Evolutionary conservation across 2,113 vertebrate species (phyloP), one percentile per base, ranked within the genome.

Genomic region (Ptilorrhoa leucosticta): DNA sequence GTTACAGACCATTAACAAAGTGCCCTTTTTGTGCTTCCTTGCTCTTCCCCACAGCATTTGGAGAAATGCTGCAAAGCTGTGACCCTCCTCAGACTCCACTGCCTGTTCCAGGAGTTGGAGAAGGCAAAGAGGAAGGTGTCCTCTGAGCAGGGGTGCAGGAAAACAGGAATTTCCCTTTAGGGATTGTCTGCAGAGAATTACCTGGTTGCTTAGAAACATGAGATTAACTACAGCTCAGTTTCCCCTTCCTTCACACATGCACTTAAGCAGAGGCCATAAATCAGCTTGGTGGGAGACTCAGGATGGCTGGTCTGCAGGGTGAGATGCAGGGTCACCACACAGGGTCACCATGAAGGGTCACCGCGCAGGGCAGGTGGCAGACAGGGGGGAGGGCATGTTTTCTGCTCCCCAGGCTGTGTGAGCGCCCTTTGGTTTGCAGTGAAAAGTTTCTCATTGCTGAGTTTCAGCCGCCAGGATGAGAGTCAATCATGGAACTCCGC

Each of bases 131-230:
- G 33, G 22, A 72, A 71, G 42, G 31, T 44, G 23, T 90, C 83
- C 53, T 45, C 23, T 1, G 75, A 86, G 63, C 33, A 83, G 44
- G 17, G 79, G 88, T 60, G 64, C 60, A 90, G 53, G n/a, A 86
- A 89, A 89, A 78, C 65, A 87, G 88, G 90, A 96, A 92, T 90
- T 95, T 84, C 88, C 86, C 90, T 92, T 68, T 54, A 89, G 94
- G 60, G 57, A 92, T 30, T 4, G 9, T 72, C 88, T 84, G 65
- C 72, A 95, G 76, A 83, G 88, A 94, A 96, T 90, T 96, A 96
- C 96, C 93, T 96, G 90, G 96, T 96, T 96, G 96, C 96, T 93
- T 96, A 92, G 96, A 95, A 92, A 97, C 96, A 16, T 10, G 47
- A 90, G 76, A 95, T 93, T 96, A 96, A 87, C 90, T 54, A 35